Conservation (phyloP, 2,888 invertebrate species). For the Calliscelio sp. region DNA sequence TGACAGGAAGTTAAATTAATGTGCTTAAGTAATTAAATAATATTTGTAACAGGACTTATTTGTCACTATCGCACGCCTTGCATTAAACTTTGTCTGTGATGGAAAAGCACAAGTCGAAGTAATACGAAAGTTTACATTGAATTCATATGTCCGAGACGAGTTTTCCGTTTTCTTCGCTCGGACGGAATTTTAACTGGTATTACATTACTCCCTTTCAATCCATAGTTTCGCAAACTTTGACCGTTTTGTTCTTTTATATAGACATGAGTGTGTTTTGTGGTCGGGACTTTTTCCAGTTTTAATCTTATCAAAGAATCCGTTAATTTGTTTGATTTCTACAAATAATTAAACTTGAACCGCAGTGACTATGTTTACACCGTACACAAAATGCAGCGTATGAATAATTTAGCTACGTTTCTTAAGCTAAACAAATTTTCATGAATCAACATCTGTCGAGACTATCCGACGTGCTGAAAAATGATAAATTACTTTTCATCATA, state of each 20-base stretch:
- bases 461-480: too few relatives aligned
- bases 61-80: background rate
- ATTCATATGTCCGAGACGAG: slow-evolving; percentile 33
- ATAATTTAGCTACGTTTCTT: too few relatives aligned
- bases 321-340: too few relatives aligned
- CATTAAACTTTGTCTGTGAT: background rate
- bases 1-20: too few relatives aligned
- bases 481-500: too few relatives aligned
- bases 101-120: slow-evolving; percentile 21
- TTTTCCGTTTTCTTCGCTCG: slow-evolving; percentile 17
- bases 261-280: background rate
- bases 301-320: too few relatives aligned
- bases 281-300: too few relatives aligned
- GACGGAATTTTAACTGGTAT: slow-evolving; percentile 32
- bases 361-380: too few relatives aligned
- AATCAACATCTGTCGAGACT: too few relatives aligned
- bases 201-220: slow-evolving; percentile 17
- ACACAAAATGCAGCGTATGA: too few relatives aligned
- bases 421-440: too few relatives aligned
- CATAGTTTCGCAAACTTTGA: slow-evolving; percentile 20
- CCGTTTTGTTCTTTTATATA: slow-evolving; percentile 3
- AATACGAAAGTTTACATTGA: slow-evolving; percentile 44
- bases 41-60: background rate
- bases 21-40: background rate
- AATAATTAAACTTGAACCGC: too few relatives aligned